A percentile compares a stretch with the other conserved stretches of the same genome.
These are phyloP conservation scores for Atopsyche davidsoni DNA, from an alignment of 1,140 invertebrate genomes.

Conservation along the genomic window DNA sequence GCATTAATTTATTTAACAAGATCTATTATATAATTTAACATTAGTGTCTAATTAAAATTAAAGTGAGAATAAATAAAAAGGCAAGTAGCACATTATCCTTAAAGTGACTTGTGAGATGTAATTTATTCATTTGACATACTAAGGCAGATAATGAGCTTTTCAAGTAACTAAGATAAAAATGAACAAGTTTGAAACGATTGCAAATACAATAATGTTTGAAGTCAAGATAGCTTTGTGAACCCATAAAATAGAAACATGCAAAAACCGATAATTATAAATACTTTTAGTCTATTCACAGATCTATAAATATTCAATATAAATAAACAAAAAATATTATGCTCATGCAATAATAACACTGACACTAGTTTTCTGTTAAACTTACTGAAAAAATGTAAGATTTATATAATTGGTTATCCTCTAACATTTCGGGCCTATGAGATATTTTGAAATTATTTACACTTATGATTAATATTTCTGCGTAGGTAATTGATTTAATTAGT, in stretches of 20 bases:
- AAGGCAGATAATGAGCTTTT: background rate
- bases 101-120: background rate
- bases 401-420: background rate
- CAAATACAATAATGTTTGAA: background rate
- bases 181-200: background rate
- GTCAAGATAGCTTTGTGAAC: background rate
- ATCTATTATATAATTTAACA: background rate
- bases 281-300: too few species aligned
- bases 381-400: background rate
- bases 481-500: background rate
- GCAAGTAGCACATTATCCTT: background rate
- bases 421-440: background rate
- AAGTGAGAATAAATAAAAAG: background rate
- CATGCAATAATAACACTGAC: background rate
- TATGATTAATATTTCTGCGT: background rate
- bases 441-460: background rate
- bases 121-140: background rate
- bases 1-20: constrained; percentile 1
- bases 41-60: constrained; percentile 2
- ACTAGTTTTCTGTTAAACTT: background rate
- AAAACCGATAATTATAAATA: background rate
- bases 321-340: background rate
- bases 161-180: background rate
- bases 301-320: background rate
- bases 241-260: background rate